Base-by-base conservation (phyloP, 1,140 invertebrate genomes). In the Asbolus verrucosus region DNA sequence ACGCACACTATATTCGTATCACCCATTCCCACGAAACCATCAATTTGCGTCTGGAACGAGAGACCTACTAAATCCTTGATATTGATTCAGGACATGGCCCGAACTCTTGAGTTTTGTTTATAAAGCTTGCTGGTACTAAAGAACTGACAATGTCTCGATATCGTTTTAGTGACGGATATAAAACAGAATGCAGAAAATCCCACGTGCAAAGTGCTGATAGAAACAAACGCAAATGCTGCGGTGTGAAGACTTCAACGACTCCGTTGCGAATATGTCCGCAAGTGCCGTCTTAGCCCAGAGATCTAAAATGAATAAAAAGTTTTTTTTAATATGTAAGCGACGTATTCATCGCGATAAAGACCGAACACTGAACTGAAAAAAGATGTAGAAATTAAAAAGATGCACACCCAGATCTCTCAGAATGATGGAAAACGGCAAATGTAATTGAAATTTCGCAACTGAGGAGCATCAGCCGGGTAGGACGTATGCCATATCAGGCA, bases 21-120 rank as follows among this genome's bases (percentile, higher is more conserved):
- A 50, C 18, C 43, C 43, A 50, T 54, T 54, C 27, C 21, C 46
- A 54, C 21, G 46, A 54, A 54, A 54, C 46, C 41, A 46, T 46
- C 41, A 46, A 36, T 36, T 36, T 36, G 33, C 33, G 33, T 6
- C 33, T 36, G 11, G 33, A 36, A 27, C 24, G 3, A 8, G n/a
- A n/a, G 24, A 8, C 38, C 3, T 8, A n/a, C 6, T 30, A 27
- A 54, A 54, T 54, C 46, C 46, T 6, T 16, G 6, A 54, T 54
- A 54, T 54, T 54, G 46, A 54, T 54, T 54, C 46, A 6, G 21
- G 11, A 54, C 46, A 54, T 54, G 19, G 46, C 8, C 24, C 46
- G 3, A 21, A 13, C 18, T 21, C 46, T 54, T 14, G 46, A 11
- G 14, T 54, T 54, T 54, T 54, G 21, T 54, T 27, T 54, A 54